These are phyloP conservation scores for Brachionus plicatilis DNA, from an alignment of 1,140 invertebrate species.

Conservation along the genomic window DNA sequence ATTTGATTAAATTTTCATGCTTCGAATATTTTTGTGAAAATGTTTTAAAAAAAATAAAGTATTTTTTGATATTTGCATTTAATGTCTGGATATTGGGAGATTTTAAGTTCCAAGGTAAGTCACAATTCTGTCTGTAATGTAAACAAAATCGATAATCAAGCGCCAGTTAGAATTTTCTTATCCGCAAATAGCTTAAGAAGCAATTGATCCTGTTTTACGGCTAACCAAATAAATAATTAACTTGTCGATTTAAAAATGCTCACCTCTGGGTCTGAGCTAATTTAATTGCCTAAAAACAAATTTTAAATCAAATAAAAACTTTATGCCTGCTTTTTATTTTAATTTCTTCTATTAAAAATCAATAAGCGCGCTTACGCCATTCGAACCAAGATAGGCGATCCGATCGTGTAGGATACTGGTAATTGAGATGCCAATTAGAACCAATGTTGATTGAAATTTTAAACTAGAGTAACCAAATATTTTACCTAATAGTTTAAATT, in stretches of 20 bases:
- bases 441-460: neutral
- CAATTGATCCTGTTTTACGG: neutral
- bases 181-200: neutral
- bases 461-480: neutral
- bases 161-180: neutral
- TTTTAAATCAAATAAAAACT: neutral
- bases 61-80: neutral
- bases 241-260: constrained; percentile 3
- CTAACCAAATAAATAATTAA: neutral
- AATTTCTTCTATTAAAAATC: constrained; percentile 3
- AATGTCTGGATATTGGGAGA: constrained; percentile 1
- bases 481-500: constrained; percentile 1
- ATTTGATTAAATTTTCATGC: constrained; percentile 23
- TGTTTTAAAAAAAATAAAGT: neutral
- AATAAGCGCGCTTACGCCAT: neutral
- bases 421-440: neutral
- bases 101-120: constrained; percentile 13
- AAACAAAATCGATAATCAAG: neutral
- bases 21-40: neutral
- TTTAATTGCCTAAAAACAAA: constrained; percentile 4
- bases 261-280: neutral
- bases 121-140: neutral
- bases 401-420: neutral
- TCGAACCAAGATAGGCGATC: neutral
- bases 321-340: neutral